Conservation (phyloP, 2,797 vertebrate species). For the Pangasius larnaudii region DNA sequence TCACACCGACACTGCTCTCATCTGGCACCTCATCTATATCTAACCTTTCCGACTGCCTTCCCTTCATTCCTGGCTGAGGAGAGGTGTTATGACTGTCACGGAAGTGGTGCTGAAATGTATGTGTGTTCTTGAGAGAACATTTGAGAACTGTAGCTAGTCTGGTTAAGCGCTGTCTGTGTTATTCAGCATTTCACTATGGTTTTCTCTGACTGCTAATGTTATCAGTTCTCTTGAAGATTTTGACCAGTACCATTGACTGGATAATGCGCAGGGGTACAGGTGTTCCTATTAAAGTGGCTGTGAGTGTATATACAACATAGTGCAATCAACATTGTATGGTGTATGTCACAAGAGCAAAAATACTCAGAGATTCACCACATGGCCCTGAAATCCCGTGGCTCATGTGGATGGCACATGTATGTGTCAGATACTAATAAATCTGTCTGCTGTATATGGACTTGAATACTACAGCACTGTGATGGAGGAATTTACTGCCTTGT, state of each 20-base stretch:
- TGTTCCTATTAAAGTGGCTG: neutral
- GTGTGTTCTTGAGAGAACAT: conserved; percentile 1
- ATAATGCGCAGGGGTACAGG: neutral
- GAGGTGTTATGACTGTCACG: conserved; percentile 1
- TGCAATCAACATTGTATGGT: neutral
- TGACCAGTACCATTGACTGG: neutral
- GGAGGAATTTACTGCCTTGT: neutral
- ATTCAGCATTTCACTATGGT: neutral
- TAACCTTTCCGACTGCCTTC: conserved; percentile 44
- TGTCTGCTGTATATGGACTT: conserved; percentile 2
- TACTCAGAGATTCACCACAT: conserved; percentile 46
- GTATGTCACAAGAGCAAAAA: conserved; percentile 36
- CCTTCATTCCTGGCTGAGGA: conserved; percentile 12
- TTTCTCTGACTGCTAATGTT: neutral
- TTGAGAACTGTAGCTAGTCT: neutral
- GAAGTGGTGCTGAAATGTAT: neutral
- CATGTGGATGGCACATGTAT: neutral
- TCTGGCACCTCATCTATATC: conserved; percentile 40
- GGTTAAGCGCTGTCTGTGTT: neutral
- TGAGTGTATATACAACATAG: neutral
- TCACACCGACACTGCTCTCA: conserved; percentile 45
- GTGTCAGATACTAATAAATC: neutral
- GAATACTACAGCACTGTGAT: conserved; percentile 5
- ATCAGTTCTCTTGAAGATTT: neutral
- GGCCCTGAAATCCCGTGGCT: conserved; percentile 35